phyloP scores from a whole-genome alignment of 2,797 vertebrate species.

The Margarornis squamiger region DNA sequence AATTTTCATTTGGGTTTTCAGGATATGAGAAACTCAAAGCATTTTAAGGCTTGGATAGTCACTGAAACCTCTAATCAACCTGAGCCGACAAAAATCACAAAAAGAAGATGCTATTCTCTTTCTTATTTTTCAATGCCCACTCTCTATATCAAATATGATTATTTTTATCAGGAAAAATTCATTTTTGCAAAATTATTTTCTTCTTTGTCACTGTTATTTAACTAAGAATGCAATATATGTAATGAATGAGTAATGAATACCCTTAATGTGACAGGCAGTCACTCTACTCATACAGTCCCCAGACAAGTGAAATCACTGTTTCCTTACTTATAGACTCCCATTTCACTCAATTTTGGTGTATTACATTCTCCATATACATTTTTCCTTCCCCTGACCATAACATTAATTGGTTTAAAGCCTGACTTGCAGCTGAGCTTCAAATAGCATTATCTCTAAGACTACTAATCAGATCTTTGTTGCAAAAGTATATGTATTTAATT shows the following conservation, averaged over 20 bases:
- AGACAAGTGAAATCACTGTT: not conserved
- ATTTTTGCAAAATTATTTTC: not conserved
- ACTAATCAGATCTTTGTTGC: not conserved
- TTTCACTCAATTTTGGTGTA: not conserved
- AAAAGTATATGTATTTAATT: not conserved
- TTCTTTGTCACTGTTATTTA: not conserved
- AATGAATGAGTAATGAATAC: not conserved
- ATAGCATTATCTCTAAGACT: not conserved
- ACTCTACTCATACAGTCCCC: not conserved
- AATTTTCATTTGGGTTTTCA: not conserved
- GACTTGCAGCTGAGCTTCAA: not conserved
- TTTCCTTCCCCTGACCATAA: not conserved
- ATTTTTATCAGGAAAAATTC: not conserved
- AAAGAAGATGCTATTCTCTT: not conserved
- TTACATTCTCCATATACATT: not conserved
- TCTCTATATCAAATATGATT: not conserved
- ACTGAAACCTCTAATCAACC: not conserved
- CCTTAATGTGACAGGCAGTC: not conserved
- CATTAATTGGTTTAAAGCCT: not conserved
- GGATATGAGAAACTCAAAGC: not conserved
- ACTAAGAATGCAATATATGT: not conserved
- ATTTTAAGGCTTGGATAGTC: not conserved
- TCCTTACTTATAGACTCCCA: not conserved
- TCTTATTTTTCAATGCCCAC: not conserved
- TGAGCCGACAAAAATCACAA: not conserved